Evolutionary conservation across 2,888 invertebrate species (phyloP).

Genomic region (Eupithecia pulchellata): DNA sequence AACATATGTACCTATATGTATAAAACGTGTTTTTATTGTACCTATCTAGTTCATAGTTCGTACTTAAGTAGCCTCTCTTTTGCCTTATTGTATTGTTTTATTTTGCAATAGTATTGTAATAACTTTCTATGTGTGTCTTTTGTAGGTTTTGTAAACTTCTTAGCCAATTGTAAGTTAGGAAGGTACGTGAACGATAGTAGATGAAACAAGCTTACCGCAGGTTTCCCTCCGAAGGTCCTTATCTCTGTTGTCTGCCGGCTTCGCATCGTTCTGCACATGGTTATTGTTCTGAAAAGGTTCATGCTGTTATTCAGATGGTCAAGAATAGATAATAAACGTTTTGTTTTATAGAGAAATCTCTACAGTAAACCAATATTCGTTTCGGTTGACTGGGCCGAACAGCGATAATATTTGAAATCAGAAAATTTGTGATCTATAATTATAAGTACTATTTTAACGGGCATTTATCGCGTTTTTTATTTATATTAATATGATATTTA

Average conservation of each 20-base stretch:
- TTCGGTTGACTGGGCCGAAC: not conserved
- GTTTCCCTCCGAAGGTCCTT: slow-evolving; percentile 70
- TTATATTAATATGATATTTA: too few species aligned
- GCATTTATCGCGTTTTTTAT: too few species aligned
- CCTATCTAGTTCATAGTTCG: too few species aligned
- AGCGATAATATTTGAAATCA: not conserved
- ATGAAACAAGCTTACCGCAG: slow-evolving; percentile 58
- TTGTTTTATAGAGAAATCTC: not conserved
- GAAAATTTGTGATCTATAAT: not conserved
- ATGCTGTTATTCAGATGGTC: slow-evolving; percentile 26
- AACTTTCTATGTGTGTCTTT: too few species aligned
- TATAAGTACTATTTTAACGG: too few species aligned
- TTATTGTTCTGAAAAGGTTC: slow-evolving; percentile 64
- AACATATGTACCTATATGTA: too few species aligned
- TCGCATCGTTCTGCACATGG: slow-evolving; percentile 58
- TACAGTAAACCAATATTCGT: not conserved
- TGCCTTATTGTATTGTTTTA: too few species aligned
- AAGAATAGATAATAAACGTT: slow-evolving; percentile 26
- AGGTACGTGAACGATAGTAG: not conserved
- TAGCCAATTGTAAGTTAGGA: not conserved
- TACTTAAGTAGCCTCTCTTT: too few species aligned
- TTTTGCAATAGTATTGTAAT: too few species aligned
- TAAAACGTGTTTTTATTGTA: too few species aligned
- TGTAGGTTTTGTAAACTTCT: too few species aligned
- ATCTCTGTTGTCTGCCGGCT: slow-evolving; percentile 60